phyloP scores from a whole-genome alignment of 2,888 invertebrate genomes.

The Phrixothrix hirtus region DNA sequence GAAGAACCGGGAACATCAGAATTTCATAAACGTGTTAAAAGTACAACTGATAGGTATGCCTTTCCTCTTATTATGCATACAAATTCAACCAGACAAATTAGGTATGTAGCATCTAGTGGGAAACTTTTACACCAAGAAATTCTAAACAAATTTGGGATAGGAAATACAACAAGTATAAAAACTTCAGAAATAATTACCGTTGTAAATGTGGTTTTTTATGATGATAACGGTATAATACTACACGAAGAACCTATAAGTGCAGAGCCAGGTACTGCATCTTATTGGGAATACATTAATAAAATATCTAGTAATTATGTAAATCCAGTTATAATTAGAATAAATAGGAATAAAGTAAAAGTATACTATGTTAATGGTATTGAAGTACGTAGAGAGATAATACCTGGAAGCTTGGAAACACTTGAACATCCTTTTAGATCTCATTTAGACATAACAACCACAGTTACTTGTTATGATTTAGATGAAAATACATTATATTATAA shows the following conservation, averaged over 20 bases:
- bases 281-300: conserved; percentile 20
- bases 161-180: background rate
- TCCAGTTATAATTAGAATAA: conserved; percentile 6
- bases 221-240: background rate
- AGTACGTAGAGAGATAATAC: conserved; percentile 7
- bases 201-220: conserved; percentile 8
- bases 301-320: conserved; percentile 4
- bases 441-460: conserved; percentile 1
- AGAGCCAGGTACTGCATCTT: conserved; percentile 5
- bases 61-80: conserved; percentile 5
- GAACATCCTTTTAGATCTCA: conserved; percentile 4
- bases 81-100: conserved; percentile 9
- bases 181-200: conserved; percentile 5
- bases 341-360: conserved; percentile 5
- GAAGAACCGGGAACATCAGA: conserved; percentile 13
- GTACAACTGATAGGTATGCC: conserved; percentile 3
- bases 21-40: conserved; percentile 12
- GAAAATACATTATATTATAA: background rate
- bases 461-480: conserved; percentile 1
- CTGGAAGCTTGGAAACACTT: background rate
- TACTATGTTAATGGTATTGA: conserved; percentile 13
- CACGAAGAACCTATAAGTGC: conserved; percentile 9
- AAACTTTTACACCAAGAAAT: conserved; percentile 11
- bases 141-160: conserved; percentile 8
- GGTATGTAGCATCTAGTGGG: background rate